Evolutionary conservation across 2,797 vertebrate species (phyloP).

Genomic region (Muscicapa striata): DNA sequence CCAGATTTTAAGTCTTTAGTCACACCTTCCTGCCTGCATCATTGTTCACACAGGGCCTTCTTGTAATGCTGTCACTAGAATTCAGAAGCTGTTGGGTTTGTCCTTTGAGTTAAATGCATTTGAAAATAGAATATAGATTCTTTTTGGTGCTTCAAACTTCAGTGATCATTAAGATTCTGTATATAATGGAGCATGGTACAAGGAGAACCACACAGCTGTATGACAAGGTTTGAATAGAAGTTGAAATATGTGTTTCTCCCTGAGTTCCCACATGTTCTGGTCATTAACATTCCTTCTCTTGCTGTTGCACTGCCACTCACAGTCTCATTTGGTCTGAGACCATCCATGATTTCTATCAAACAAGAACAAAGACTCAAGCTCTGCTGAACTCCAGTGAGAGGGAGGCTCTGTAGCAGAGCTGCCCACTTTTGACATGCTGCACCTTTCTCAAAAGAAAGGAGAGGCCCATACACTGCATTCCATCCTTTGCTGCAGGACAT

Average conservation of each 20-base stretch:
- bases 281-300: not conserved
- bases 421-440: not conserved
- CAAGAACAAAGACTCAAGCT: not conserved
- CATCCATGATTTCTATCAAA: not conserved
- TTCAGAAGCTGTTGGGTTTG: not conserved
- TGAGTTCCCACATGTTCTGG: not conserved
- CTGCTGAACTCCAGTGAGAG: not conserved
- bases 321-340: not conserved
- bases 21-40: not conserved
- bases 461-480: not conserved
- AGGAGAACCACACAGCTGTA: not conserved
- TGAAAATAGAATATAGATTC: not conserved
- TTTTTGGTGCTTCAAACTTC: conserved; percentile 1
- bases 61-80: not conserved
- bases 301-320: not conserved
- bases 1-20: conserved; percentile 9
- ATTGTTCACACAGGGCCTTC: not conserved
- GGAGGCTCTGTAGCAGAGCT: not conserved
- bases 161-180: not conserved
- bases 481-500: not conserved
- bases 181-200: not conserved
- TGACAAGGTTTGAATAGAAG: not conserved
- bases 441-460: not conserved
- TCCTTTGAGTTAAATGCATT: not conserved
- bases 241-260: not conserved